Conservation (phyloP, 2,113 vertebrate species). For the Uria lomvia region DNA sequence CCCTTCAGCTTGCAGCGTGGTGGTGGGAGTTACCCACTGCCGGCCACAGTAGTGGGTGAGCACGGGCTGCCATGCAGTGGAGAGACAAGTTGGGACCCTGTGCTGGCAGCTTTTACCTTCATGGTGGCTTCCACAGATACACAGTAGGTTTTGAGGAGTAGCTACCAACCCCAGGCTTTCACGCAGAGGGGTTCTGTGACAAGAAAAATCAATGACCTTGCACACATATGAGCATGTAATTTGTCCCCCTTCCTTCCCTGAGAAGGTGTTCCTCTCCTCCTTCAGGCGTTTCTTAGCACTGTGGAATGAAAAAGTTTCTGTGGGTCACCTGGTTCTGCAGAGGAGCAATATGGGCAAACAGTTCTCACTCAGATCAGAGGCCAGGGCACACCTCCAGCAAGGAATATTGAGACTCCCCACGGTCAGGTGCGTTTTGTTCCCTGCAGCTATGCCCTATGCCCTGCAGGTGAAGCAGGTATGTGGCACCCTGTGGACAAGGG, state of each 20-base stretch:
- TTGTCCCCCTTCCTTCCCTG: neutral
- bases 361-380: neutral
- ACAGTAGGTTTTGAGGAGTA: neutral
- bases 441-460: no score
- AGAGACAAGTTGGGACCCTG: neutral
- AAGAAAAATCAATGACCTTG: neutral
- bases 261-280: neutral
- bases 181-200: no score
- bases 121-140: neutral
- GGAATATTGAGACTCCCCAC: accelerated
- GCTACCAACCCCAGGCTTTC: neutral
- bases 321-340: neutral
- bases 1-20: neutral
- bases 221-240: neutral
- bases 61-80: neutral
- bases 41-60: neutral
- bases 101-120: neutral
- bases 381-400: neutral
- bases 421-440: neutral
- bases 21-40: accelerated
- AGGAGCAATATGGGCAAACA: neutral
- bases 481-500: accelerated
- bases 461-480: neutral
- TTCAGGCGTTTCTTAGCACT: neutral
- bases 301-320: neutral